Percentiles rank a stretch among this genome's conserved stretches.
phyloP scores from a whole-genome alignment of 2,888 invertebrate genomes.

The Monopis laevigella region DNA sequence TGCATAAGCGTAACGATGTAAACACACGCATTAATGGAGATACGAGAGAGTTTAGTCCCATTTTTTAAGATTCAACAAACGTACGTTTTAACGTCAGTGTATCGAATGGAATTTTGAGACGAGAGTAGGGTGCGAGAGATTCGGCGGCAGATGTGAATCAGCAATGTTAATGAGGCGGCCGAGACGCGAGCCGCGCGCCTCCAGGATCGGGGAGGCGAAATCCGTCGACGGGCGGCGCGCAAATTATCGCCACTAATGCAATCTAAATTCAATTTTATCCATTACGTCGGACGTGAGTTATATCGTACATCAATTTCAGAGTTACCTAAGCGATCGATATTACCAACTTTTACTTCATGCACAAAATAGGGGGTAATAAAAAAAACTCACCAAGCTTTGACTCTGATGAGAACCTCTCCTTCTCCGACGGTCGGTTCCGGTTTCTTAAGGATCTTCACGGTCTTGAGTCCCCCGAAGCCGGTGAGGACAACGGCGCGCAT shows the following conservation, averaged over 20 bases:
- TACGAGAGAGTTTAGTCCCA: constrained; percentile 8
- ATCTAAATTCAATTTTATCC: neutral
- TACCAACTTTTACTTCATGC: too few species aligned
- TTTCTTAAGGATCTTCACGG: constrained; percentile 83
- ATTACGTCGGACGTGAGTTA: neutral
- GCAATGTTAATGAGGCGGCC: constrained; percentile 49
- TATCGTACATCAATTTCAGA: neutral
- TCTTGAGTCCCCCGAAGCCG: constrained; percentile 87
- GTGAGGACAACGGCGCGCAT: constrained; percentile 87
- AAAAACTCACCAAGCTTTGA: constrained; percentile 84
- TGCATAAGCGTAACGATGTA: constrained; percentile 19
- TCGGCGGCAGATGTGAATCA: constrained; percentile 23
- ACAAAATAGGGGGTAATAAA: constrained; percentile 6
- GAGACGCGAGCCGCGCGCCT: constrained; percentile 17
- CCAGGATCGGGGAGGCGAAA: neutral
- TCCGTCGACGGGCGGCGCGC: constrained; percentile 8
- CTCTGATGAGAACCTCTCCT: constrained; percentile 83
- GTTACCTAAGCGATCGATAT: too few species aligned
- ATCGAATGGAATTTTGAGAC: neutral
- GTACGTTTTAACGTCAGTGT: neutral
- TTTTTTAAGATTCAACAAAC: neutral
- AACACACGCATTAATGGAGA: constrained; percentile 10
- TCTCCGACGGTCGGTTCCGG: constrained; percentile 77
- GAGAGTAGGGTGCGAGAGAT: constrained; percentile 19
- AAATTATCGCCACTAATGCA: constrained; percentile 4